phyloP scores from a whole-genome alignment of 2,113 vertebrate species.

The Cisticola juncidis region DNA sequence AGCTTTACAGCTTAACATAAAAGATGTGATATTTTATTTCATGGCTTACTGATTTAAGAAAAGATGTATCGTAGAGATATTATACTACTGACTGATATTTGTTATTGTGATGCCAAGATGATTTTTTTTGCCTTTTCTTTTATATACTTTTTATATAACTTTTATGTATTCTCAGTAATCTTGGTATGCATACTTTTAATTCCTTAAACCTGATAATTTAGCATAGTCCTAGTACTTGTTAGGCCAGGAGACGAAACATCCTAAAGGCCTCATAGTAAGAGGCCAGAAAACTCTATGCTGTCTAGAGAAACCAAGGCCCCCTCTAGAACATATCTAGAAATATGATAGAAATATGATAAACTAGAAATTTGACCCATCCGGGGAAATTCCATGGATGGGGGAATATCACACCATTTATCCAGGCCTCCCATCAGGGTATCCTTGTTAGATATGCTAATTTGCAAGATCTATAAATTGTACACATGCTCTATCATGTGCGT shows the following conservation, averaged over 20 bases:
- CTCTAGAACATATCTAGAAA: no score
- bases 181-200: background rate
- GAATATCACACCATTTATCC: background rate
- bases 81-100: background rate
- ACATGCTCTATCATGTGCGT: fast-evolving
- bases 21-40: background rate
- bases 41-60: background rate
- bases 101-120: background rate
- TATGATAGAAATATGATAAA: no score
- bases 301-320: background rate
- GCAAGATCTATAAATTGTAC: background rate
- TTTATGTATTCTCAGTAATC: background rate
- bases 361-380: background rate
- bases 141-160: background rate
- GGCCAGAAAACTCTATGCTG: background rate
- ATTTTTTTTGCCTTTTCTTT: background rate
- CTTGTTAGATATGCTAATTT: background rate
- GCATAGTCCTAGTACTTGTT: background rate
- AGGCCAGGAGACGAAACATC: background rate
- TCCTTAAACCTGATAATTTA: background rate
- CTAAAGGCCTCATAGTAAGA: fast-evolving
- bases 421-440: background rate
- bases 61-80: background rate
- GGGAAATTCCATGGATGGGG: background rate
- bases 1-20: background rate